Conservation (phyloP, 2,113 vertebrate species). For the Hippocampus barbouri region DNA sequence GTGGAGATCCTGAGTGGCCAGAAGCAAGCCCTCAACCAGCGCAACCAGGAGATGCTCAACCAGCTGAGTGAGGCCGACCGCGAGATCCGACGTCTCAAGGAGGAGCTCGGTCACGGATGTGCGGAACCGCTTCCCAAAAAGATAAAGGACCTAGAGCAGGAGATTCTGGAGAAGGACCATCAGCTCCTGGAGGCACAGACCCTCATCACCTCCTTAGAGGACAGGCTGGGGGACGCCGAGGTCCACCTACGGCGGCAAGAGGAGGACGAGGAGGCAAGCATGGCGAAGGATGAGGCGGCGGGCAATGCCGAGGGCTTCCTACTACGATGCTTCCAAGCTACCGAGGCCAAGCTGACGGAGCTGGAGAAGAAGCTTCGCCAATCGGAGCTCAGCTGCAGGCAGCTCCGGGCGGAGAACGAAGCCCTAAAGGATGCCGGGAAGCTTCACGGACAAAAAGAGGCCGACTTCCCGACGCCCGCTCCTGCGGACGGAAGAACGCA, state of each 20-base stretch:
- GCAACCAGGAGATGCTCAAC: slow-evolving; percentile 71
- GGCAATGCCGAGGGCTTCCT: slow-evolving; percentile 35
- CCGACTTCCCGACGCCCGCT: slow-evolving; percentile 9
- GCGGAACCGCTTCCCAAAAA: slow-evolving; percentile 12
- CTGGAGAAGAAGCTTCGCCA: slow-evolving; percentile 37
- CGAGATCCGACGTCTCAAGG: slow-evolving; percentile 62
- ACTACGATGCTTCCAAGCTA: slow-evolving; percentile 29
- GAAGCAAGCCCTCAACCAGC: slow-evolving; percentile 62
- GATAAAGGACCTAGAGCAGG: slow-evolving; percentile 35
- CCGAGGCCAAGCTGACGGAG: slow-evolving; percentile 39
- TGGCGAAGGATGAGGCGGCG: not conserved
- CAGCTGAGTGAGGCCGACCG: slow-evolving; percentile 68
- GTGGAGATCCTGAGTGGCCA: slow-evolving; percentile 50
- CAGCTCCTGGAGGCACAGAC: slow-evolving; percentile 53
- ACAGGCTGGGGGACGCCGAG: slow-evolving; percentile 46
- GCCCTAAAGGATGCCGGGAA: slow-evolving; percentile 28
- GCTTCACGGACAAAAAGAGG: slow-evolving; percentile 12
- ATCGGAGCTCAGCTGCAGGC: slow-evolving; percentile 27
- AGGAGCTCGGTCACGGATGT: slow-evolving; percentile 47
- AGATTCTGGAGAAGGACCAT: slow-evolving; percentile 47
- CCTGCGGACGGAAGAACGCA: slow-evolving; percentile 16
- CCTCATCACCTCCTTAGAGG: slow-evolving; percentile 47
- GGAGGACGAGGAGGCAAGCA: not conserved
- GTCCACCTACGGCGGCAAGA: slow-evolving; percentile 35
- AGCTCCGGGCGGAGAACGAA: slow-evolving; percentile 33